Conservation (phyloP, 2,113 vertebrate species). For the Leucosticte australis region DNA sequence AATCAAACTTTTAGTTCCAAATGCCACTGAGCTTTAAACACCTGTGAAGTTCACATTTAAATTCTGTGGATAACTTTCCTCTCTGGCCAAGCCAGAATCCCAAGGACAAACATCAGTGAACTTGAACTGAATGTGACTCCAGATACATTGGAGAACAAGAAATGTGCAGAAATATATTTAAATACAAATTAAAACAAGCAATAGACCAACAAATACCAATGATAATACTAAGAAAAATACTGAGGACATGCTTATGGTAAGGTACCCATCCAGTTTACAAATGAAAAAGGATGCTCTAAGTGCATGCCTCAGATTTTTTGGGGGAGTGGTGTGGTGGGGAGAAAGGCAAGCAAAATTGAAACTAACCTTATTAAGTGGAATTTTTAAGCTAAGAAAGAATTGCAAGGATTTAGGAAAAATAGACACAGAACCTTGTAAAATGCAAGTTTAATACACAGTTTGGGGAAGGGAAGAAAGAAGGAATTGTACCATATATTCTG, state of each 20-base stretch:
- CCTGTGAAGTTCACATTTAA: not conserved
- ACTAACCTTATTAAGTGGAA: not conserved
- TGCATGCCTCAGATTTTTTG: not conserved
- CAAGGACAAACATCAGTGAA: not conserved
- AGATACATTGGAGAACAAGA: not conserved
- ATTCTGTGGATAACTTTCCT: not conserved
- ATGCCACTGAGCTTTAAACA: not conserved
- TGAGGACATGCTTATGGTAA: not conserved
- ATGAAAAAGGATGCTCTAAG: not conserved
- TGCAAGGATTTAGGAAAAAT: not conserved
- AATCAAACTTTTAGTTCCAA: not conserved
- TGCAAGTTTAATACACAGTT: not conserved
- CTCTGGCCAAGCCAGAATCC: not conserved
- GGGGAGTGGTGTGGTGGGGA: accelerated
- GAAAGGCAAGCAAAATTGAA: not conserved
- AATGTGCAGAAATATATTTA: not conserved
- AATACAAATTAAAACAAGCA: constrained; percentile 19
- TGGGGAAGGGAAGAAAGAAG: not conserved
- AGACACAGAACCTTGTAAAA: not conserved
- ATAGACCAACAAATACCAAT: not conserved
- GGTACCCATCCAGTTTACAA: not conserved
- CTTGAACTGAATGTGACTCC: not conserved
- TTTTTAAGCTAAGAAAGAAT: not conserved
- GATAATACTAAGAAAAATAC: not conserved
- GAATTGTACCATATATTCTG: not conserved